phyloP scores from a whole-genome alignment of 2,113 vertebrate genomes.

The Pao palembangensis region DNA sequence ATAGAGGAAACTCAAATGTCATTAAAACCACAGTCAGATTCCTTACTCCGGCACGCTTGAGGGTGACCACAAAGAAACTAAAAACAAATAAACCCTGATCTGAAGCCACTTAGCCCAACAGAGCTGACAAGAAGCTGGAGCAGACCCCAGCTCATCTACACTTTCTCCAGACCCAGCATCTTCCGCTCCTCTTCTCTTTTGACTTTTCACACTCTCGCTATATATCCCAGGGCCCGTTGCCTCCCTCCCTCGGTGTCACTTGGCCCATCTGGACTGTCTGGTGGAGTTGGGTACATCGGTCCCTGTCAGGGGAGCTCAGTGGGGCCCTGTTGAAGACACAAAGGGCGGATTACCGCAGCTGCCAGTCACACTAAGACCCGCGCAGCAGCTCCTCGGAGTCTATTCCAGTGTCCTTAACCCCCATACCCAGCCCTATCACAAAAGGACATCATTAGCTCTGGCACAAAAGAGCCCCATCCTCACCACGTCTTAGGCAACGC shows the following conservation, averaged over 20 bases:
- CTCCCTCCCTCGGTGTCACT: conserved; percentile 46
- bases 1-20: no score
- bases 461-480: conserved; percentile 69
- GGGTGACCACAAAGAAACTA: conserved; percentile 51
- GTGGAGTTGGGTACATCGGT: conserved; percentile 65
- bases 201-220: conserved; percentile 6
- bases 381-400: conserved; percentile 68
- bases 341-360: conserved; percentile 81
- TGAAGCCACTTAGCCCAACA: conserved; percentile 37
- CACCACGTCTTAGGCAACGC: conserved; percentile 60
- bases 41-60: conserved; percentile 54
- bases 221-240: conserved; percentile 11
- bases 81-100: conserved; percentile 44
- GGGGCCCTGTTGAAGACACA: conserved; percentile 75
- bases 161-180: conserved; percentile 3
- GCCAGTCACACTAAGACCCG: conserved; percentile 81
- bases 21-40: conserved; percentile 40
- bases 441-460: conserved; percentile 76
- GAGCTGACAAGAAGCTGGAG: conserved; percentile 30
- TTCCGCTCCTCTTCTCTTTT: background rate
- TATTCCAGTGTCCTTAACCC: conserved; percentile 73
- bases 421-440: conserved; percentile 61
- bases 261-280: conserved; percentile 78
- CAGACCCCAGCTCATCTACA: conserved; percentile 6
- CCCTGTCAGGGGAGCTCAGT: conserved; percentile 72